Evolutionary conservation across 1,140 invertebrate genomes (phyloP).

Genomic region (Drusus annulatus): DNA sequence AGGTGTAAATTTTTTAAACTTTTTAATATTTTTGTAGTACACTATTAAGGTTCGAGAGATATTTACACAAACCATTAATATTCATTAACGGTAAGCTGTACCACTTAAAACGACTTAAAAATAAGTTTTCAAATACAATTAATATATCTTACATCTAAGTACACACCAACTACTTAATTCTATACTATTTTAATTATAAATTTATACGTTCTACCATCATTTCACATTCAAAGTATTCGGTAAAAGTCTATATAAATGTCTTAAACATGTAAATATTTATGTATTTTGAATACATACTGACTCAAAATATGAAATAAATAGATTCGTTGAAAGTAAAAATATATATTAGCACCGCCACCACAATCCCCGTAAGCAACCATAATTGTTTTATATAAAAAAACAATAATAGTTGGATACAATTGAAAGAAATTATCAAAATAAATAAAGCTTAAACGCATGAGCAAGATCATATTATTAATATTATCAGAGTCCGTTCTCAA

Average conservation of each 20-base stretch:
- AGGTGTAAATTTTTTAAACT: not conserved
- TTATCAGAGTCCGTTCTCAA: no score
- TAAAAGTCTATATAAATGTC: no score
- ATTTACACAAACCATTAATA: slow-evolving; percentile 1
- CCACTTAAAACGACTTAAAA: not conserved
- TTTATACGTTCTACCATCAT: no score
- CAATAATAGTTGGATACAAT: not conserved
- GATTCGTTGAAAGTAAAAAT: not conserved
- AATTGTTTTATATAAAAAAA: not conserved
- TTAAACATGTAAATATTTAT: no score
- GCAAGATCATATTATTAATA: no score
- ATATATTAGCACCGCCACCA: not conserved
- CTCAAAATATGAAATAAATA: slow-evolving; percentile 8
- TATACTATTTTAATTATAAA: no score
- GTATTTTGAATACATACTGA: no score
- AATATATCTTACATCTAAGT: no score
- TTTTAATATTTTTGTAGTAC: not conserved
- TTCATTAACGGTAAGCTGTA: not conserved
- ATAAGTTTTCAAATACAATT: not conserved
- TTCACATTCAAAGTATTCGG: no score
- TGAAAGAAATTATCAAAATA: no score
- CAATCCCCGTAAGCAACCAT: not conserved
- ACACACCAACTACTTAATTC: no score
- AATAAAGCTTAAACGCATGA: no score
- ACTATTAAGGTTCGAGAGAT: not conserved